Base-by-base conservation (phyloP, 2,113 vertebrate genomes). In the Danionella cerebrum region DNA sequence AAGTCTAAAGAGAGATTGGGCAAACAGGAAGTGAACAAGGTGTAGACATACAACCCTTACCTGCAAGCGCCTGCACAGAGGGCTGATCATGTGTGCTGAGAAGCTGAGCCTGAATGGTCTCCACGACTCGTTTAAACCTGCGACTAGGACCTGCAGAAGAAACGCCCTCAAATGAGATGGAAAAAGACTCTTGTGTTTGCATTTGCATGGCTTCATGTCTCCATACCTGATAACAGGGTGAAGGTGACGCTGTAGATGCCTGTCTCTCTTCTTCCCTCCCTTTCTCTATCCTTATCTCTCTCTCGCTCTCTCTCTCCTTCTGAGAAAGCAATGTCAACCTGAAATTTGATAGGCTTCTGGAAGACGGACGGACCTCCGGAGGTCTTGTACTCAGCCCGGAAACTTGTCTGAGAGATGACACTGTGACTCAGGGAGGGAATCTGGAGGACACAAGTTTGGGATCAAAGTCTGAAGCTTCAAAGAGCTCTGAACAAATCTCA, bases 331-430 rank as follows among this genome's bases (percentile, higher is more conserved):
- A 95, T 94, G 82, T 95, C 93, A 81, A 95, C 93, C 65, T 95
- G 92, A 82, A 95, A 95, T 76, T 92, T 93, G 78, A 94, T 90
- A 2, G 93, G 92, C 78, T 95, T 95, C 89, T 95, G 93, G 90
- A 95, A 94, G 85, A 94, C 93, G 24, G 92, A 90, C 29, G 93
- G 90, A 47, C 93, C 91, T 0, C 92, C 91, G 0, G 91, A 88
- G 65, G 91, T 89, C 76, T 93, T 94, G 77, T 94, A 94, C 74
- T 95, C 93, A 3, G 93, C 93, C 76, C 93, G 89, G 85, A 95
- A 95, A 85, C 92, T 94, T 79, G 92, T 94, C 85, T 95, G 93
- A 47, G 93, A 94, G 78, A 94, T 84, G 62, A 95, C 93, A 6
- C 93, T 95, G 87, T 95, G 93, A 82, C 93, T 92, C 84, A 95